These are phyloP conservation scores for Origma solitaria DNA, from an alignment of 2,113 vertebrate genomes.

Conservation along the genomic window DNA sequence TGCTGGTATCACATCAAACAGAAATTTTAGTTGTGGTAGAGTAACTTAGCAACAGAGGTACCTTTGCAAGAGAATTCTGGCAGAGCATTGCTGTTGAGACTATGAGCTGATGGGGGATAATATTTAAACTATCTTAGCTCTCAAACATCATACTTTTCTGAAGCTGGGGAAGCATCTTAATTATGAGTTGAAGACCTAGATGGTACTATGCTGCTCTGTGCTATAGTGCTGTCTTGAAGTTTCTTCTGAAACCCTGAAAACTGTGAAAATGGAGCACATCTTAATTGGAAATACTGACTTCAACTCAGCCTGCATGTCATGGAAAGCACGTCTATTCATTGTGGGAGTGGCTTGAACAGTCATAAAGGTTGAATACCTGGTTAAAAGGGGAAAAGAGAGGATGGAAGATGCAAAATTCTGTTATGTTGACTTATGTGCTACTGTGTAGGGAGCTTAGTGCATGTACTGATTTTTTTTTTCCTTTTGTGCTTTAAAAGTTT, in stretches of 20 bases:
- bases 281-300: not conserved
- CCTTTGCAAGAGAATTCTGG: not conserved
- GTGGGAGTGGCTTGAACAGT: not conserved
- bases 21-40: not conserved
- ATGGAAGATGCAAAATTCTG: not conserved
- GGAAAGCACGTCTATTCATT: not conserved
- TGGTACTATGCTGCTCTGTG: not conserved
- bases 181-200: not conserved
- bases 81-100: not conserved
- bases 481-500: not conserved
- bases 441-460: not conserved
- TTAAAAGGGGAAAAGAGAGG: not conserved
- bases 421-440: not conserved
- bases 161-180: not conserved
- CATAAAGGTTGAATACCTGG: not conserved
- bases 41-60: not conserved
- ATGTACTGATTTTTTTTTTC: not conserved
- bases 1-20: not conserved
- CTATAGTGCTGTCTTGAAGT: not conserved
- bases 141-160: not conserved
- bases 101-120: not conserved
- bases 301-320: not conserved
- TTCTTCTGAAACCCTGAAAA: not conserved
- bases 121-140: not conserved
- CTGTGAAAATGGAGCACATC: not conserved